A percentile compares a stretch with the other conserved stretches of the same genome.
Evolutionary conservation across 2,888 invertebrate genomes (phyloP).

Genomic region (Bombylius major): DNA sequence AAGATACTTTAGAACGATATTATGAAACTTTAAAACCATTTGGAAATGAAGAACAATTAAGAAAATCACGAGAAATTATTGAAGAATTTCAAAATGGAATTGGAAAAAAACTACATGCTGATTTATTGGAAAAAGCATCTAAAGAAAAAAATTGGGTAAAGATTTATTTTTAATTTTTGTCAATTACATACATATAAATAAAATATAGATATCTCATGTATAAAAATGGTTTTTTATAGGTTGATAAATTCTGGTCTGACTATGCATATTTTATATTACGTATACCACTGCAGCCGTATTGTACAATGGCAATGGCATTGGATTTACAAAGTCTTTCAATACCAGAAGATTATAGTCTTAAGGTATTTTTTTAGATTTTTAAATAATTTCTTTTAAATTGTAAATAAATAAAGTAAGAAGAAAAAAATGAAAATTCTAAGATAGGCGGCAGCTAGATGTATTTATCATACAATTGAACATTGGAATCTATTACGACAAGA

Average conservation of each 20-base stretch:
- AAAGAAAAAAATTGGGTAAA: slow-evolving; percentile 41
- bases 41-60: slow-evolving; percentile 36
- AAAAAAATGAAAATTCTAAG: not conserved
- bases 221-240: slow-evolving; percentile 3
- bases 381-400: no score
- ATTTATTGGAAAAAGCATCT: slow-evolving; percentile 35
- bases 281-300: slow-evolving; percentile 39
- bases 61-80: slow-evolving; percentile 35
- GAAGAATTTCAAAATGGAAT: slow-evolving; percentile 39
- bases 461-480: slow-evolving; percentile 32
- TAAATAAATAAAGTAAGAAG: not conserved
- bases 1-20: slow-evolving; percentile 41
- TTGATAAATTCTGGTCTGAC: slow-evolving; percentile 45
- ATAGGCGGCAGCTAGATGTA: slow-evolving; percentile 7
- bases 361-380: slow-evolving; percentile 13
- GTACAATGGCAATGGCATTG: slow-evolving; percentile 38
- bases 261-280: slow-evolving; percentile 41
- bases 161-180: not conserved
- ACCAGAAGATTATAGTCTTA: slow-evolving; percentile 25
- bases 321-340: slow-evolving; percentile 25
- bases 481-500: slow-evolving; percentile 39
- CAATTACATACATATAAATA: no score
- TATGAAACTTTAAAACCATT: slow-evolving; percentile 40
- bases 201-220: no score
- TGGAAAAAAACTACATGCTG: slow-evolving; percentile 38